Percentiles rank a stretch among this genome's conserved stretches.
Conservation (phyloP, 2,888 invertebrate genomes). For the Troides oblongomaculatus region DNA sequence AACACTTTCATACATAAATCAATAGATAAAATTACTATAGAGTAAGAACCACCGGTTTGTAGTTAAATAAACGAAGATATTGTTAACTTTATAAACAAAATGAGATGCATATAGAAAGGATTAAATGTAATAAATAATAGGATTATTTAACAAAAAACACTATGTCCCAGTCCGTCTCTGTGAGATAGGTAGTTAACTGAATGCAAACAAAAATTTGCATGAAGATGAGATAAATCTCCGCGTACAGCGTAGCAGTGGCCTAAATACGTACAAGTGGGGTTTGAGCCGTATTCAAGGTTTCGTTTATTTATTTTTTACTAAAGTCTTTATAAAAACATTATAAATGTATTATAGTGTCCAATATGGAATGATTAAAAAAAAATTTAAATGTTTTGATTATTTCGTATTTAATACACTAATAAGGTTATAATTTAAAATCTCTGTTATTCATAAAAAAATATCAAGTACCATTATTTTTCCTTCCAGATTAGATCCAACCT, state of each 20-base stretch:
- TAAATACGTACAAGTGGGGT: conserved; percentile 37
- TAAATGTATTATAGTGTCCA: no score
- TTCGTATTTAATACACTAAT: no score
- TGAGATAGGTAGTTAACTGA: conserved; percentile 24
- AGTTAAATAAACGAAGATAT: no score
- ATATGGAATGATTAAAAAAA: no score
- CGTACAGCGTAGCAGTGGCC: conserved; percentile 40
- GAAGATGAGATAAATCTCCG: conserved; percentile 37
- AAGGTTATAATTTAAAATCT: no score
- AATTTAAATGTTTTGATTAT: no score
- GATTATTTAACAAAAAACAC: not conserved
- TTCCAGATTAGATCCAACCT: conserved; percentile 83
- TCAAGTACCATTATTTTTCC: not conserved
- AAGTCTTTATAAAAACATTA: not conserved
- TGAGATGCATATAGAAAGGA: not conserved
- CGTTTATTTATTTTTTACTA: not conserved
- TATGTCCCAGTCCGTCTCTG: conserved; percentile 36
- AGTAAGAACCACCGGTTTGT: no score
- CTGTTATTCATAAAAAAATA: no score
- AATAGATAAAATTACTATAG: no score
- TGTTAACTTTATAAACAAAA: no score
- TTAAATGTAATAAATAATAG: not conserved
- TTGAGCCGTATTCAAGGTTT: conserved; percentile 38
- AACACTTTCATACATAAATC: no score
- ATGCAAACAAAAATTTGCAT: conserved; percentile 44